phyloP scores from a whole-genome alignment of 2,113 vertebrate species.

The Xenopus borealis region DNA sequence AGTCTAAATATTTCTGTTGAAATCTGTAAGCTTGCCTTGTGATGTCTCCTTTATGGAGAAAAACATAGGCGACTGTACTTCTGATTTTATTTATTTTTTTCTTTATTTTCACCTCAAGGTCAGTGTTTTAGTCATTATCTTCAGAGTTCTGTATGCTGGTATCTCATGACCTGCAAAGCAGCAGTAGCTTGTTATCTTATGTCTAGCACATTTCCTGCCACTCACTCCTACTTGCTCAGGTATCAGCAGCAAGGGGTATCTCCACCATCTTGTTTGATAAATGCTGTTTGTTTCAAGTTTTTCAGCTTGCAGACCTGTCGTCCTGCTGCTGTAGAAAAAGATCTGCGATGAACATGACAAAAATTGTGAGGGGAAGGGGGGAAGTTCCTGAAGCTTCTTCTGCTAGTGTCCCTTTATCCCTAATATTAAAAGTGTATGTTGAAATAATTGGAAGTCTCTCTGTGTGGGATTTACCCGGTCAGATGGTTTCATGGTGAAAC shows the following conservation, averaged over 20 bases:
- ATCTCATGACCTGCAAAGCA: constrained; percentile 19
- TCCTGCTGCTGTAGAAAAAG: too few relatives aligned
- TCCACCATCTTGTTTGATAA: constrained; percentile 22
- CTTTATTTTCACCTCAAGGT: constrained; percentile 16
- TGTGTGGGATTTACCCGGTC: too few relatives aligned
- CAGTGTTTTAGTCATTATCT: constrained; percentile 27
- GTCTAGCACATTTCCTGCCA: constrained; percentile 24
- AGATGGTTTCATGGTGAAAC: too few relatives aligned
- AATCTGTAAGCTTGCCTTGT: too few relatives aligned
- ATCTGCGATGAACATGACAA: too few relatives aligned
- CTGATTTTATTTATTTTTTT: not conserved
- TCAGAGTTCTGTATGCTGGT: constrained; percentile 7
- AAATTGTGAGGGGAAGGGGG: too few relatives aligned
- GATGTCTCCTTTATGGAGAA: not conserved
- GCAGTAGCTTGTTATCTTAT: constrained; percentile 19
- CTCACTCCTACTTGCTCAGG: not conserved
- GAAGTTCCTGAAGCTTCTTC: too few relatives aligned
- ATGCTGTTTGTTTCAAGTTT: constrained; percentile 6
- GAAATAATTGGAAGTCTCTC: too few relatives aligned
- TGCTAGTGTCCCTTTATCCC: too few relatives aligned
- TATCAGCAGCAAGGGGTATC: constrained; percentile 2
- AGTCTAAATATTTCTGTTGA: too few relatives aligned
- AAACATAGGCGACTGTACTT: not conserved
- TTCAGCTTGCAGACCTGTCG: too few relatives aligned
- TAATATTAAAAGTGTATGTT: too few relatives aligned